Base-by-base conservation (phyloP, 1,140 invertebrate species). In the Doryteuthis pealeii region DNA sequence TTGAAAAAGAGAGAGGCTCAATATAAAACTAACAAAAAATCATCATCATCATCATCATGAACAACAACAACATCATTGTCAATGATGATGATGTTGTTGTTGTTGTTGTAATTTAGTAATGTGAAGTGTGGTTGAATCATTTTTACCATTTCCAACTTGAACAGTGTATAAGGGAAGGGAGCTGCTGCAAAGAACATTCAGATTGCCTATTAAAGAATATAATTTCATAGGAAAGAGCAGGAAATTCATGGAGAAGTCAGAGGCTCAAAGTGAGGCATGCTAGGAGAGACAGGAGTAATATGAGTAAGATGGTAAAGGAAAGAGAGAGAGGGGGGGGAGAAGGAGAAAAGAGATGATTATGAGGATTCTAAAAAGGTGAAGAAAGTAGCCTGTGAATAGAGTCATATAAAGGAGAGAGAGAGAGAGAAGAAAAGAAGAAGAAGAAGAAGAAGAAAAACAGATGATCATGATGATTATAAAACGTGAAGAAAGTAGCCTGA, bases 181-280 rank as follows among this genome's bases (percentile, higher is more conserved):
- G 18, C 54, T 49, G 12, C 22, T 6, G 18, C 10, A 28, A 62
- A 28, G 54, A 28, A 62, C 54, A 15, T 62, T 62, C 12, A 62
- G 26, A 62, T 15, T 62, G 54, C 54, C 54, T 62, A 62, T 62
- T 62, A 62, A 62, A 62, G 54, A 62, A 62, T 62, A n/a, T 22
- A 62, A 62, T 62, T 62, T 62, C 54, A 62, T 62, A 62, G 22
- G 54, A 62, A 62, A 28, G 54, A 62, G 54, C 54, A 62, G 54
- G 54, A 62, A 62, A 62, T 62, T n/a, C 54, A 62, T 22, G 26
- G 54, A 62, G 54, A 62, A 22, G 54, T 22, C 18, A 22, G 18
- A 62, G 26, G 54, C 54, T n/a, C 54, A 12, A 6, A 62, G 18
- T 15, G 26, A 62, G 26, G 26, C 12, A n/a, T 8, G 22, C 45